phyloP scores from a whole-genome alignment of 2,888 invertebrate species.

The Lutraria lutraria region DNA sequence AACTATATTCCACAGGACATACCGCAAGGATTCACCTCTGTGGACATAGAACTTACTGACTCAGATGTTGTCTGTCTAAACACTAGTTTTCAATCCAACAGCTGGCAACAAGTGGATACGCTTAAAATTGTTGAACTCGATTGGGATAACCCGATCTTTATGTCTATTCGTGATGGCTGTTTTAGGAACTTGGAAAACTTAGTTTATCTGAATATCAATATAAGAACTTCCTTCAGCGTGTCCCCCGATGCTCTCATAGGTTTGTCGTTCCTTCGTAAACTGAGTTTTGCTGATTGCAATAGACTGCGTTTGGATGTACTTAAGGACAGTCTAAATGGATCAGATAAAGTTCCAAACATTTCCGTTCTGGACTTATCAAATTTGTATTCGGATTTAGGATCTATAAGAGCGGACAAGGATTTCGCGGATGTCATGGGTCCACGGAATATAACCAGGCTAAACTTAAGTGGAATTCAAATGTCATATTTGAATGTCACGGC shows the following conservation, averaged over 20 bases:
- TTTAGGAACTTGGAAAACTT: constrained; percentile 18
- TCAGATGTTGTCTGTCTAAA: background rate
- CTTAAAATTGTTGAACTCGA: background rate
- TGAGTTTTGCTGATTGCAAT: constrained; percentile 3
- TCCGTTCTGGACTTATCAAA: constrained; percentile 18
- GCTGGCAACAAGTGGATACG: constrained; percentile 11
- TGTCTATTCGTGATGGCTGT: background rate
- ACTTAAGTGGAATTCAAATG: background rate
- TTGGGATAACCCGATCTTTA: too few species aligned
- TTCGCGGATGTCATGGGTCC: background rate
- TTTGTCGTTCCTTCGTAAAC: background rate
- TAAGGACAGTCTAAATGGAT: background rate
- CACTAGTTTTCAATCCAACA: background rate
- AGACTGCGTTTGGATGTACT: background rate
- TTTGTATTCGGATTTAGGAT: background rate
- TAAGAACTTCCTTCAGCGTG: background rate
- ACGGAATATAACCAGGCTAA: background rate
- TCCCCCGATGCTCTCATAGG: background rate
- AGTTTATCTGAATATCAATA: background rate
- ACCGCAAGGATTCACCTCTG: background rate
- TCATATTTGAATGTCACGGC: background rate
- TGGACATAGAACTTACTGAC: background rate
- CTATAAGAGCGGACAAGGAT: background rate
- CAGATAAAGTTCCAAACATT: background rate
- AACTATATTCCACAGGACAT: constrained; percentile 14